A percentile compares a stretch with the other conserved stretches of the same genome.
These are phyloP conservation scores for Stenotaenia linearis DNA, from an alignment of 2,888 invertebrate species.

Conservation along the genomic window DNA sequence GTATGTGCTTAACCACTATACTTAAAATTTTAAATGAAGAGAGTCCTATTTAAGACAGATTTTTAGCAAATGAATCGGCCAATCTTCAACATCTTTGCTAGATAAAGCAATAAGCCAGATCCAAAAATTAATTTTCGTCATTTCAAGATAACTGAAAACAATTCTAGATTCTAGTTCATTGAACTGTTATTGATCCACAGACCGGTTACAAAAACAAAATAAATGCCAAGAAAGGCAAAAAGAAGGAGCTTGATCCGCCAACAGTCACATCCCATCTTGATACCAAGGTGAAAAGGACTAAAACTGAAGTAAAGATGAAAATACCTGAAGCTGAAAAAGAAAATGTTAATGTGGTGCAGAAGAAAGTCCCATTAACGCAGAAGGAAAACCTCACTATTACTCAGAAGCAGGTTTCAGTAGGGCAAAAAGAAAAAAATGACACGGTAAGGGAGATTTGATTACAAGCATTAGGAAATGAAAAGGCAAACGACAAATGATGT, in stretches of 20 bases:
- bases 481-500: neutral
- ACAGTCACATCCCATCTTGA: neutral
- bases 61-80: neutral
- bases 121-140: neutral
- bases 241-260: slow-evolving; percentile 13
- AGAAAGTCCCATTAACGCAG: neutral
- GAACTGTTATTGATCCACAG: slow-evolving; percentile 26
- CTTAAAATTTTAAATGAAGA: neutral
- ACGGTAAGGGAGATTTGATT: neutral
- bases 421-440: neutral
- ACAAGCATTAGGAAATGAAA: neutral
- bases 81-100: neutral
- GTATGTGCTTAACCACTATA: neutral
- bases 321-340: slow-evolving; percentile 4
- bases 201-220: slow-evolving; percentile 13
- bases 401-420: neutral
- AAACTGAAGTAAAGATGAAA: slow-evolving; percentile 13
- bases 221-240: slow-evolving; percentile 6
- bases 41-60: neutral
- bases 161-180: slow-evolving; percentile 1
- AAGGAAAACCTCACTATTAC: neutral
- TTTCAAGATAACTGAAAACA: neutral
- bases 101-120: too few species aligned
- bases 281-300: slow-evolving; percentile 27
- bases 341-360: neutral